Percentiles rank a stretch among this genome's conserved stretches.
Evolutionary conservation across 2,888 invertebrate genomes (phyloP).

Genomic region (Plebejus anna): DNA sequence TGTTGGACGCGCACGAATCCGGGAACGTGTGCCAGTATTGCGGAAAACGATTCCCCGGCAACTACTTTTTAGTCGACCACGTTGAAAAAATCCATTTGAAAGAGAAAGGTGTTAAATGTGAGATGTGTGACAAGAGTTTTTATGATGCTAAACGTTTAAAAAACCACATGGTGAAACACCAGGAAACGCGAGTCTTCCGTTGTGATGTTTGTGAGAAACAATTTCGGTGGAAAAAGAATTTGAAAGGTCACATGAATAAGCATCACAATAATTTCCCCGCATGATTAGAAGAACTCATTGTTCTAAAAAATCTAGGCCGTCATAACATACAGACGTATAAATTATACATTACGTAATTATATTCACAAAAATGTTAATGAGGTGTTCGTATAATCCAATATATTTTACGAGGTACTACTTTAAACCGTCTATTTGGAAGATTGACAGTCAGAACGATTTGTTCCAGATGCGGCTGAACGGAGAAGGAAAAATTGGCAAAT

Average conservation of each 20-base stretch:
- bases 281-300: background rate
- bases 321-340: background rate
- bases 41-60: constrained; percentile 54
- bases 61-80: constrained; percentile 60
- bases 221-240: constrained; percentile 78
- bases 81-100: constrained; percentile 57
- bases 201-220: constrained; percentile 79
- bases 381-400: constrained; percentile 47
- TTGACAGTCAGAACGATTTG: constrained; percentile 59
- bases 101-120: constrained; percentile 60
- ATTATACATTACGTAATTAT: background rate
- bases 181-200: constrained; percentile 70
- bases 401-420: background rate
- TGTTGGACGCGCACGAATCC: constrained; percentile 50
- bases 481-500: constrained; percentile 65
- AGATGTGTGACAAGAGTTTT: constrained; percentile 54
- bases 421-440: constrained; percentile 39
- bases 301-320: background rate
- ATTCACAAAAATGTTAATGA: constrained; percentile 41
- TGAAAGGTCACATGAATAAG: constrained; percentile 73
- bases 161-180: constrained; percentile 70
- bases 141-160: constrained; percentile 56
- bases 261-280: constrained; percentile 43
- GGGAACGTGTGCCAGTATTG: constrained; percentile 61
- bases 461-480: constrained; percentile 65